These are phyloP conservation scores for Aspidiotus rigidus DNA, from an alignment of 2,888 invertebrate species.

Conservation along the genomic window DNA sequence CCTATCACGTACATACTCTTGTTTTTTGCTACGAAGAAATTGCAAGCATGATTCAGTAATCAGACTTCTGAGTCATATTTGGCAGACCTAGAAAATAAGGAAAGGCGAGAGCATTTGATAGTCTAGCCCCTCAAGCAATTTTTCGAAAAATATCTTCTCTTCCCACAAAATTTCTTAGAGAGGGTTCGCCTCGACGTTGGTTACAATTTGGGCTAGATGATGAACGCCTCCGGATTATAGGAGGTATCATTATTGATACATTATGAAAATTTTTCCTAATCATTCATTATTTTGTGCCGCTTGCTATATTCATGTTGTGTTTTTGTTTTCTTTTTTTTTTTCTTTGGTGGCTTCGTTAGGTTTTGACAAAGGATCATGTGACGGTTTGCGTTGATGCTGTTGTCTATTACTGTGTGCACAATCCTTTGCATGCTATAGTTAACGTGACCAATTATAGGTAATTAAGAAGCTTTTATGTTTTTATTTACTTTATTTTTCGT, in stretches of 20 bases:
- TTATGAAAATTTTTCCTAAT: not conserved
- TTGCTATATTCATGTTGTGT: slow-evolving; percentile 5
- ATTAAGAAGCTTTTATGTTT: slow-evolving; percentile 14
- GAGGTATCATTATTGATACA: slow-evolving; percentile 4
- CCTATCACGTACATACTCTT: no score
- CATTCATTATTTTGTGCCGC: slow-evolving; percentile 15
- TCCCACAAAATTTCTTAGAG: no score
- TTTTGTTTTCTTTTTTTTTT: slow-evolving; percentile 27
- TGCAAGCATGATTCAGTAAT: no score
- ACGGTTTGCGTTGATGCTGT: slow-evolving; percentile 90
- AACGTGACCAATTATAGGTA: slow-evolving; percentile 66
- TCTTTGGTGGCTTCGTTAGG: slow-evolving; percentile 45
- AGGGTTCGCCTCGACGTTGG: no score
- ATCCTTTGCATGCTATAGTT: slow-evolving; percentile 66
- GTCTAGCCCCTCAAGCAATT: no score
- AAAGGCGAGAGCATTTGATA: no score
- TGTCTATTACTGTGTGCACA: slow-evolving; percentile 71
- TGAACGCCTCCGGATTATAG: no score
- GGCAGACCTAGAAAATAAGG: no score
- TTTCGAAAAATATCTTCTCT: no score
- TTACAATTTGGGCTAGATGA: no score
- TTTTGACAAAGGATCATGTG: slow-evolving; percentile 85
- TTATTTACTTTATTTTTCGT: not conserved
- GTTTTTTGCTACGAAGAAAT: no score
- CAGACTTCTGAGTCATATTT: no score